phyloP scores from a whole-genome alignment of 2,113 vertebrate species.

The Cromileptes altivelis region DNA sequence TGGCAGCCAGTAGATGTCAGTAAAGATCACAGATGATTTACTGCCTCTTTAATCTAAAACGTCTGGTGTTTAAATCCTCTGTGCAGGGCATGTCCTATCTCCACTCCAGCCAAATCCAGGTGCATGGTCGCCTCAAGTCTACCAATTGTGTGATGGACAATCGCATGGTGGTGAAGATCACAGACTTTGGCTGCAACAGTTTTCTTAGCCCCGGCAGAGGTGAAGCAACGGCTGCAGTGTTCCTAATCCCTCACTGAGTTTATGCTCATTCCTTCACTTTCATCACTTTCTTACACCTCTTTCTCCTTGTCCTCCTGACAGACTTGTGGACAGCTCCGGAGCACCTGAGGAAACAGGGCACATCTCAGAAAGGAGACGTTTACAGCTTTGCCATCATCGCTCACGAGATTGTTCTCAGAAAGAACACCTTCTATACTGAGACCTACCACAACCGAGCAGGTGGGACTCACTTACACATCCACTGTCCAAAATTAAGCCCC shows the following conservation, averaged over 20 bases:
- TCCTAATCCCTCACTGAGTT: neutral
- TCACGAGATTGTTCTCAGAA: conserved; percentile 95
- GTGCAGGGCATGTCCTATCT: conserved; percentile 97
- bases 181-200: conserved; percentile 95
- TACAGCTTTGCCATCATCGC: conserved; percentile 96
- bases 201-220: conserved; percentile 91
- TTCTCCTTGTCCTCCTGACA: conserved; percentile 62
- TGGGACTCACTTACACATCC: conserved; percentile 30
- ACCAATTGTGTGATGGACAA: conserved; percentile 97
- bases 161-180: conserved; percentile 99
- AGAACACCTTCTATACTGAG: conserved; percentile 90
- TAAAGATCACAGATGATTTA: neutral
- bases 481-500: neutral
- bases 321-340: conserved; percentile 97
- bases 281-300: neutral
- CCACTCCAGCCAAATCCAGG: conserved; percentile 93
- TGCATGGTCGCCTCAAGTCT: conserved; percentile 96
- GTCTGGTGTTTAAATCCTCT: neutral
- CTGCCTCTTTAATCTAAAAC: neutral
- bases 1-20: conserved; percentile 38
- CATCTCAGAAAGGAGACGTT: conserved; percentile 96
- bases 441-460: conserved; percentile 79
- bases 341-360: conserved; percentile 87
- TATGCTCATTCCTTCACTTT: neutral
- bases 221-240: conserved; percentile 39